phyloP scores from a whole-genome alignment of 2,113 vertebrate species.

The Tragelaphus buxtoni region DNA sequence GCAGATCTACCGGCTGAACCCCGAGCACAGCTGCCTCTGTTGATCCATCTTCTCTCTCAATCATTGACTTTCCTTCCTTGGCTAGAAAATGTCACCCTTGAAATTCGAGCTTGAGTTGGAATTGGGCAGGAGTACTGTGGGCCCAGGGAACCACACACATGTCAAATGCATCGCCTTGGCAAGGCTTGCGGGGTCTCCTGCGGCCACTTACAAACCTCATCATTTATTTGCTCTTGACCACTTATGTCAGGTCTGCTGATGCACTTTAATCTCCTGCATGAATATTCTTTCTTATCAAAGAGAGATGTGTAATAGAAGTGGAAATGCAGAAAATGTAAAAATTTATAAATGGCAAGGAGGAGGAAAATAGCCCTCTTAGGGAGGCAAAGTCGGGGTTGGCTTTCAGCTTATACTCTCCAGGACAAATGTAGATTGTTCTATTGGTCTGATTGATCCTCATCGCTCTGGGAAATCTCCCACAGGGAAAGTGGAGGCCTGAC shows the following conservation, averaged over 20 bases:
- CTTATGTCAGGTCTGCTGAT: not conserved
- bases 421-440: not conserved
- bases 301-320: not conserved
- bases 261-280: not conserved
- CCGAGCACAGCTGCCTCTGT: not conserved
- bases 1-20: not conserved
- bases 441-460: not conserved
- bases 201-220: rapidly evolving
- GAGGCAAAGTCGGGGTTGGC: not conserved
- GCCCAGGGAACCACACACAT: not conserved
- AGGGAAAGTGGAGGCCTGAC: not conserved
- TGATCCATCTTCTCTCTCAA: not conserved
- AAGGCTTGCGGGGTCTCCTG: not conserved
- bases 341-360: not conserved
- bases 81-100: not conserved
- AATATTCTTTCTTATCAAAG: slow-evolving; percentile 34
- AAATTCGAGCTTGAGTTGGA: not conserved
- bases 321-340: not conserved
- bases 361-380: not conserved
- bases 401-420: not conserved
- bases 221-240: not conserved
- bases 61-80: not conserved
- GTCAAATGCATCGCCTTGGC: not conserved
- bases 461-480: not conserved
- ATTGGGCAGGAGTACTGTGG: not conserved